Base-by-base conservation (phyloP, 1,140 invertebrate species). In the Scaptomyza graminum region DNA sequence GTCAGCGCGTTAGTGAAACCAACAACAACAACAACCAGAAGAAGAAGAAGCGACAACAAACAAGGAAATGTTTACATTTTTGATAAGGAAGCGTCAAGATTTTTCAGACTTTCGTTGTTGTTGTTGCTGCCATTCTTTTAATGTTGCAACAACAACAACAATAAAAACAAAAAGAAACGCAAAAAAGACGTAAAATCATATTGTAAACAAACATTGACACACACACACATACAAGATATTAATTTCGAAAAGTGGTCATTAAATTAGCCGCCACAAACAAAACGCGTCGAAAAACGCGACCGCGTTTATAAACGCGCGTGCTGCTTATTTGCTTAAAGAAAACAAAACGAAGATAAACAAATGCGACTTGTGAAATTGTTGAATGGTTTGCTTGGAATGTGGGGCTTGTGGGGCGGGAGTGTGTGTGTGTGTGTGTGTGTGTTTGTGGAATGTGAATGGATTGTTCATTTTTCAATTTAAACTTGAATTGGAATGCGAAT, bases 1-100 rank as follows among this genome's bases (percentile, higher is more conserved):
- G 7, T 34, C 31, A 9, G 31, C 43, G 34, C 47, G 31, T 8
- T 7, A 31, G 28, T 31, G 7, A 31, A 31, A 31, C 28, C 2
- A 47, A 0, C 31, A 62, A 9, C 34, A 61, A 12, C 22, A 61
- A 62, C 34, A 37, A 41, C 13, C n/a, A 13, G 22, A 8, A 13
- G 41, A 31, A 22, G 49, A 52, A 9, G 49, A 46, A 57, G 55
- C 28, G 1, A 31, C 28, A 5, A 31, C 28, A 31, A 61, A 63
- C 47, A 77, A 72, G 62, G 56, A 78, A 72, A 77, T 78, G 61
- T 72, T 78, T 62, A 72, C 67, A 67, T 54, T 62, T 62, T 67
- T 67, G 74, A 78, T 78, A 78, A 77, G 68, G 75, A 54, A 34
- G 44, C 34, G 13, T 8, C 28, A 34, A 34, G 8, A 55, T 37